Evolutionary conservation across 2,888 invertebrate genomes (phyloP).

Genomic region (Metalampra italica): DNA sequence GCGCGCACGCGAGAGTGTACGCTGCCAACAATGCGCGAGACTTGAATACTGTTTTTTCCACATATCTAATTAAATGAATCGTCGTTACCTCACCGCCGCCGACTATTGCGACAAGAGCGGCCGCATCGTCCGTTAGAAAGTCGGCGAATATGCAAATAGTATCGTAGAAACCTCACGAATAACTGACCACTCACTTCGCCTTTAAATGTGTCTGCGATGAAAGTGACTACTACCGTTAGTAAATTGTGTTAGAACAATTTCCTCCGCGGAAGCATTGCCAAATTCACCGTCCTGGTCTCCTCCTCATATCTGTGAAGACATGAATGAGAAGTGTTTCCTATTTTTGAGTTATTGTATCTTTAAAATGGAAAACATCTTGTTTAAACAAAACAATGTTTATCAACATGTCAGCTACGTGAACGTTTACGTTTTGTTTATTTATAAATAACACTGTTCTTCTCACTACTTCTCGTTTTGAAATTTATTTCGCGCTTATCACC

Average conservation of each 20-base stretch:
- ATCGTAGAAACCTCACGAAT: conserved; percentile 78
- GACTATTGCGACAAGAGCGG: conserved; percentile 74
- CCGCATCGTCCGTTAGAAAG: conserved; percentile 78
- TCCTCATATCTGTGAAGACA: not conserved
- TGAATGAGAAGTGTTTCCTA: conserved; percentile 5
- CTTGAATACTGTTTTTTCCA: conserved; percentile 53
- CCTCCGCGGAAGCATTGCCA: conserved; percentile 49
- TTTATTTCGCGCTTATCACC: not conserved
- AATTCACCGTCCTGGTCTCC: conserved; percentile 30
- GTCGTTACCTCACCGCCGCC: conserved; percentile 71
- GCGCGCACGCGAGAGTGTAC: conserved; percentile 39
- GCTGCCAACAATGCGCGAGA: conserved; percentile 58
- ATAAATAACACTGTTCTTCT: conserved; percentile 40
- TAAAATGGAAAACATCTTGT: conserved; percentile 43
- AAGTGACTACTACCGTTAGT: conserved; percentile 75
- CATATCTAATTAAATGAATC: conserved; percentile 71
- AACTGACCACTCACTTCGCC: conserved; percentile 76
- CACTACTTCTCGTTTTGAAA: conserved; percentile 33
- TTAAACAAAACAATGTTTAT: conserved; percentile 52
- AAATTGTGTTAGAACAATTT: conserved; percentile 70
- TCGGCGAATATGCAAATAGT: conserved; percentile 78
- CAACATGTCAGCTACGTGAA: conserved; percentile 44
- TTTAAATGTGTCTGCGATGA: conserved; percentile 76
- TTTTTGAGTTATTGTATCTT: conserved; percentile 28
- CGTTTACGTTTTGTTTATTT: conserved; percentile 51